phyloP scores from a whole-genome alignment of 2,888 invertebrate species.

The Ochropacha duplaris region DNA sequence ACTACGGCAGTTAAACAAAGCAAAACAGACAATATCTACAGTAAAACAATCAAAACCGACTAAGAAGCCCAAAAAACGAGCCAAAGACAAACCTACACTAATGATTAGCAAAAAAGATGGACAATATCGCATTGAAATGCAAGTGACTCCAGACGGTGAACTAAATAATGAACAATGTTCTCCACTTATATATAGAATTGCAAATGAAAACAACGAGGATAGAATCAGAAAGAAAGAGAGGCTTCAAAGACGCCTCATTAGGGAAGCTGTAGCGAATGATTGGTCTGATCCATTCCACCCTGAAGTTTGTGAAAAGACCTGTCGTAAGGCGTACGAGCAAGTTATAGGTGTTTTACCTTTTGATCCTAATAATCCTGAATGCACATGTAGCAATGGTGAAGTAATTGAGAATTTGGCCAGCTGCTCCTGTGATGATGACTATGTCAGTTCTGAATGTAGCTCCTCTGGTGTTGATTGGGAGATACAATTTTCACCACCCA shows the following conservation, averaged over 20 bases:
- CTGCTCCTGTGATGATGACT: conserved; percentile 47
- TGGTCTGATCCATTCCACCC: conserved; percentile 54
- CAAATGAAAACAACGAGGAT: conserved; percentile 47
- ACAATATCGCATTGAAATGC: conserved; percentile 64
- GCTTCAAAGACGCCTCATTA: conserved; percentile 38
- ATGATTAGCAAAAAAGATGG: conserved; percentile 60
- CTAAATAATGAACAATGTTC: conserved; percentile 33
- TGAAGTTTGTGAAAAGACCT: conserved; percentile 54
- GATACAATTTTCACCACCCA: conserved; percentile 67
- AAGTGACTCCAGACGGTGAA: conserved; percentile 36
- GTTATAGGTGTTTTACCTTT: conserved; percentile 44
- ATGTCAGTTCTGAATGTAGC: conserved; percentile 48
- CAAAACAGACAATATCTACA: conserved; percentile 37
- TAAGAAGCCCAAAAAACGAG: conserved; percentile 50
- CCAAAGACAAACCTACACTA: conserved; percentile 58
- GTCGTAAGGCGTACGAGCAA: conserved; percentile 53
- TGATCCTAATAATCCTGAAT: conserved; percentile 38
- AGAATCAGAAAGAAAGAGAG: conserved; percentile 44
- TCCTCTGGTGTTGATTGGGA: conserved; percentile 71
- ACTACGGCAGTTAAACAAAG: conserved; percentile 53
- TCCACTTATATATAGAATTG: conserved; percentile 62
- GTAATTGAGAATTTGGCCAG: conserved; percentile 22
- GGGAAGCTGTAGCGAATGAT: conserved; percentile 40
- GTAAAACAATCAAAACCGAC: conserved; percentile 29
- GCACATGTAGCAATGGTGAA: conserved; percentile 27